Base-by-base conservation (phyloP, 2,888 invertebrate genomes). In the Acanthosepion pharaonis region DNA sequence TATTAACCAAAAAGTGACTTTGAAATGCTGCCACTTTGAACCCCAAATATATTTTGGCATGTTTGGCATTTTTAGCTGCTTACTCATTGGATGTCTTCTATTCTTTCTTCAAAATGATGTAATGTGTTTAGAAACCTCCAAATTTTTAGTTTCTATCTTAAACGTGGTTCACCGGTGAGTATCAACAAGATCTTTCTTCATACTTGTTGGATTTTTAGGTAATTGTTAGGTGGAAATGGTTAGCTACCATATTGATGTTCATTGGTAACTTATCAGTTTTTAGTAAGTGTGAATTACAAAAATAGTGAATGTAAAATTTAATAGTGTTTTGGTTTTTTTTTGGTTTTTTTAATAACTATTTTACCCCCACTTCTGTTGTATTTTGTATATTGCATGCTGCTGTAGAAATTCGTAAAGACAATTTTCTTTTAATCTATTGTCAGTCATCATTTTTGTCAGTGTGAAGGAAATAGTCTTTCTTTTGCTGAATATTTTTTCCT, bases 1-100 rank as follows among this genome's bases (percentile, higher is more conserved):
- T 15, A 78, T 33, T 15, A 33, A 78, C 8, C 15, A 78, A 9
- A 78, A 78, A n/a, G 9, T 11, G n/a, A 78, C n/a, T 15, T 18
- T n/a, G n/a, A 78, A 78, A 78, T n/a, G 15, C 78, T 78, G n/a
- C 78, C 78, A 78, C 78, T 78, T 78, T 93, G 93, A 48, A 53
- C 48, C 28, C 93, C 51, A 78, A 78, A 78, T 78, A 78, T 78
- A 78, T 33, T 78, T 78, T 78, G 78, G 78, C 78, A 78, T 78
- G 78, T 78, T 78, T 78, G 78, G n/a, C n/a, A 78, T 78, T 33
- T 18, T 78, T 78, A 33, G 78, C n/a, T 78, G 78, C n/a, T 4
- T 78, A n/a, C 78, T 78, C n/a, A 18, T 78, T 78, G n/a, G n/a
- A 78, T 78, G 78, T 78, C 23, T 64, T 64, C 42, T 42, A 42